Conservation (phyloP, 2,113 vertebrate genomes). For the Empidonax alnorum region DNA sequence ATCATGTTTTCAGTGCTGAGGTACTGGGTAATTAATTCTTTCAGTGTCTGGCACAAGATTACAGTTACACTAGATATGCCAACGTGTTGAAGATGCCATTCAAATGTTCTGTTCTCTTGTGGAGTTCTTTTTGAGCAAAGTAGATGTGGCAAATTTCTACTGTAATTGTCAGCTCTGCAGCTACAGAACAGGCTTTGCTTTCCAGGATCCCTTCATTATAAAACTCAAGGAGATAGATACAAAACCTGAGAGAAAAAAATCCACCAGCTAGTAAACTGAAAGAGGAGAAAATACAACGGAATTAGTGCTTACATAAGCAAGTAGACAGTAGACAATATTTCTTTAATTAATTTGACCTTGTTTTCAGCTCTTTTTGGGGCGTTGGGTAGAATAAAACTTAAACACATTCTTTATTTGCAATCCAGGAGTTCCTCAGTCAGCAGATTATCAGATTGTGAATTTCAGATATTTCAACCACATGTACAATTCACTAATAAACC, state of each 20-base stretch:
- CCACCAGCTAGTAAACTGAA: neutral
- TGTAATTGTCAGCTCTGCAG: slow-evolving; percentile 9
- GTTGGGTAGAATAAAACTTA: neutral
- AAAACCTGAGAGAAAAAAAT: neutral
- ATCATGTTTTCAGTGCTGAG: slow-evolving; percentile 24
- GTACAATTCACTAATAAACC: neutral
- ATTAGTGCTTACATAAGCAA: neutral
- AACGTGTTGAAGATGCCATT: slow-evolving; percentile 28
- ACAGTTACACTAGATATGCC: neutral
- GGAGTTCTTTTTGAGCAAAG: neutral
- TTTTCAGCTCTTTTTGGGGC: neutral
- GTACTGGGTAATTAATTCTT: slow-evolving; percentile 51
- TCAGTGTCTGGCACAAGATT: neutral
- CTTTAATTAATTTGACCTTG: neutral
- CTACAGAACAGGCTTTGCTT: neutral
- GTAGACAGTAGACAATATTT: neutral
- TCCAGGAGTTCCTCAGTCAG: neutral
- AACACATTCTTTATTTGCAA: neutral
- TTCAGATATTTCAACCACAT: neutral
- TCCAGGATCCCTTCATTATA: neutral
- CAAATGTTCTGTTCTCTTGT: slow-evolving; percentile 7
- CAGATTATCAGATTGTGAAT: neutral
- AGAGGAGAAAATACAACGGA: neutral
- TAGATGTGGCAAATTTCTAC: neutral
- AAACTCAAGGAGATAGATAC: neutral